These are phyloP conservation scores for Porites rus DNA, from an alignment of 92 coral and sea anemone genomes.

Conservation along the genomic window DNA sequence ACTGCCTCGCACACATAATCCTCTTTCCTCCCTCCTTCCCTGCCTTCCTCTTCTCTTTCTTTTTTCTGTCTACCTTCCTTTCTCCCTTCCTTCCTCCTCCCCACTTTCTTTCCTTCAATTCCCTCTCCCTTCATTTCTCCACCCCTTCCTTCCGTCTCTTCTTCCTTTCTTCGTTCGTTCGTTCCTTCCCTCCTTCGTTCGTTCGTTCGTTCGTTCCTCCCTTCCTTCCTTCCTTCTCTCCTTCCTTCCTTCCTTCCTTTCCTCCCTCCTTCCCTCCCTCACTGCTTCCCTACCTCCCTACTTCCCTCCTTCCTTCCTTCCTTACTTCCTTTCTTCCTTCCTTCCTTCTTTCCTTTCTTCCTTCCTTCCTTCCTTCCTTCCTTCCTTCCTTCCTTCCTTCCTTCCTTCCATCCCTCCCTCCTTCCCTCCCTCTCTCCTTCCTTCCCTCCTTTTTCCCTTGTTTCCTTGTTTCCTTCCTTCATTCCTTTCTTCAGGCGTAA, in stretches of 20 bases:
- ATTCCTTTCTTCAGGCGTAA: too few species aligned
- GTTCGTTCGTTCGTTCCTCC: not conserved
- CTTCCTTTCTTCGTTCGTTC: conserved; percentile 20
- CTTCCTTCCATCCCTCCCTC: too few species aligned
- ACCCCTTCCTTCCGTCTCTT: conserved; percentile 22
- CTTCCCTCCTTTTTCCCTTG: too few species aligned
- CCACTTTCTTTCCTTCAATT: conserved; percentile 1
- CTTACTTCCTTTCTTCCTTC: not conserved
- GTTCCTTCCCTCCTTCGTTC: conserved; percentile 10
- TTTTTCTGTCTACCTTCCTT: not conserved
- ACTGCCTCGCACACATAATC: not conserved
- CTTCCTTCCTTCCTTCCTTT: not conserved
- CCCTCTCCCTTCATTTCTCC: conserved; percentile 19
- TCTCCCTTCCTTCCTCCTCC: not conserved
- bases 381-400: too few species aligned
- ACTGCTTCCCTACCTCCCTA: too few species aligned
- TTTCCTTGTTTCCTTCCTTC: too few species aligned
- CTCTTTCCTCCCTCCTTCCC: not conserved
- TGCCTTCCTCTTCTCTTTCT: not conserved
- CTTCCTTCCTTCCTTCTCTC: not conserved
- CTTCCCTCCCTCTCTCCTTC: too few species aligned
- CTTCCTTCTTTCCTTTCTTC: not conserved
- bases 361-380: too few species aligned
- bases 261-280: too few species aligned
- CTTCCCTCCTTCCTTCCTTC: too few species aligned